Evolutionary conservation across 1,140 invertebrate species (phyloP).

Genomic region (Ceratina australensis): DNA sequence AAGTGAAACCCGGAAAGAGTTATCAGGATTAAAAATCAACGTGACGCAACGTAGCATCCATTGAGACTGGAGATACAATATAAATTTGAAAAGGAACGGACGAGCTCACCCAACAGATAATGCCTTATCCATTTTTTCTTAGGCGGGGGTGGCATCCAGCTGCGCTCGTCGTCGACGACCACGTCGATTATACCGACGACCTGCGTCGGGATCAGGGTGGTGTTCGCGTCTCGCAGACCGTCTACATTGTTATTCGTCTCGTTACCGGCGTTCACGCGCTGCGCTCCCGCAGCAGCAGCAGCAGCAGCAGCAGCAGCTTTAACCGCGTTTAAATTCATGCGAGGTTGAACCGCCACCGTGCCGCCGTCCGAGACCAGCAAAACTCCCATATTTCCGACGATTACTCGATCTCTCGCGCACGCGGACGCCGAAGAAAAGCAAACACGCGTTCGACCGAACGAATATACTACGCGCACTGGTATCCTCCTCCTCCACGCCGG

Average conservation of each 20-base stretch:
- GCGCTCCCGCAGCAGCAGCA: constrained; percentile 20
- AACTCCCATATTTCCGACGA: constrained; percentile 71
- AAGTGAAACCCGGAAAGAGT: too few species aligned
- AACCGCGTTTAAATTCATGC: constrained; percentile 60
- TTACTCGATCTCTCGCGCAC: not conserved
- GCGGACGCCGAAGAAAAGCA: too few species aligned
- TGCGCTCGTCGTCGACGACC: constrained; percentile 58
- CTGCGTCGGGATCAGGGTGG: constrained; percentile 44
- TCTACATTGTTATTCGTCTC: constrained; percentile 59
- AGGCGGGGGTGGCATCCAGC: constrained; percentile 80
- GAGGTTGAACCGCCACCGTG: constrained; percentile 63
- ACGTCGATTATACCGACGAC: constrained; percentile 58
- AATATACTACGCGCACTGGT: not conserved
- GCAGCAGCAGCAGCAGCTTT: too few species aligned
- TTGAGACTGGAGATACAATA: not conserved
- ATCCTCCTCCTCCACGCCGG: too few species aligned
- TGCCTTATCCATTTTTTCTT: constrained; percentile 88
- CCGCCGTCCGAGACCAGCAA: constrained; percentile 72
- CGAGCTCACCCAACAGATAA: constrained; percentile 81
- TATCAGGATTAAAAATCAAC: too few species aligned
- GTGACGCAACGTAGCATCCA: too few species aligned
- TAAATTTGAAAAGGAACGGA: too few species aligned
- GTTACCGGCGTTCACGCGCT: constrained; percentile 40
- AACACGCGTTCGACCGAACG: not conserved
- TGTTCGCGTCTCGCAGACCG: constrained; percentile 59